These are phyloP conservation scores for Alligator sinensis DNA, from an alignment of 2,113 vertebrate species.

Conservation along the genomic window DNA sequence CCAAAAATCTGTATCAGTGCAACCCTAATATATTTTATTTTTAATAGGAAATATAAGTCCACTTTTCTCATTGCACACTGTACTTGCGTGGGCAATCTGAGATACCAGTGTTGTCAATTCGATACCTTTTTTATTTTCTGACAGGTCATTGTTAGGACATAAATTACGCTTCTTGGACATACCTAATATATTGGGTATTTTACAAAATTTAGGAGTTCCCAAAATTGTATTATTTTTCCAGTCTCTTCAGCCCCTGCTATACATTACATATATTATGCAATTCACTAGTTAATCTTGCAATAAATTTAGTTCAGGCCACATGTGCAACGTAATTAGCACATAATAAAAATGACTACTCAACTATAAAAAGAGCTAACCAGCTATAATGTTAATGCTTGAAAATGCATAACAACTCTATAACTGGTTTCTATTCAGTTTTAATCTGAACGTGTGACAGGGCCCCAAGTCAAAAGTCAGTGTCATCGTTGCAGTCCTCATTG, in stretches of 20 bases:
- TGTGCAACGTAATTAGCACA: no score
- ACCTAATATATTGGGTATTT: neutral
- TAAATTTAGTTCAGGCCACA: no score
- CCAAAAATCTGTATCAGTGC: neutral
- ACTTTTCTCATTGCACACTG: neutral
- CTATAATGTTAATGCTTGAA: no score
- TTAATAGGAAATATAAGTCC: constrained; percentile 20
- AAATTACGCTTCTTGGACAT: neutral
- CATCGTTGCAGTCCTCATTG: no score
- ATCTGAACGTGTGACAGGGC: no score
- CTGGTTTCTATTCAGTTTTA: no score
- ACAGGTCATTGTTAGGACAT: neutral
- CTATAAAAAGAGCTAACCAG: no score
- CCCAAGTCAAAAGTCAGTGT: no score
- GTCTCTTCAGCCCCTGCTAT: neutral
- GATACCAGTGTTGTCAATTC: constrained; percentile 2
- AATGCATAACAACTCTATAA: no score
- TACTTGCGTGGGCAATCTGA: constrained; percentile 21
- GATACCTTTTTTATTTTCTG: neutral
- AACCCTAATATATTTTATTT: neutral
- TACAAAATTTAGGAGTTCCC: constrained; percentile 15
- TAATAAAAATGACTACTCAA: no score
- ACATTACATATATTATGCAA: no score
- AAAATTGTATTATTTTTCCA: neutral
- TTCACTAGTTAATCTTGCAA: no score